Evolutionary conservation across 2,113 vertebrate genomes (phyloP).

Genomic region (Psilopsiagon aurifrons): DNA sequence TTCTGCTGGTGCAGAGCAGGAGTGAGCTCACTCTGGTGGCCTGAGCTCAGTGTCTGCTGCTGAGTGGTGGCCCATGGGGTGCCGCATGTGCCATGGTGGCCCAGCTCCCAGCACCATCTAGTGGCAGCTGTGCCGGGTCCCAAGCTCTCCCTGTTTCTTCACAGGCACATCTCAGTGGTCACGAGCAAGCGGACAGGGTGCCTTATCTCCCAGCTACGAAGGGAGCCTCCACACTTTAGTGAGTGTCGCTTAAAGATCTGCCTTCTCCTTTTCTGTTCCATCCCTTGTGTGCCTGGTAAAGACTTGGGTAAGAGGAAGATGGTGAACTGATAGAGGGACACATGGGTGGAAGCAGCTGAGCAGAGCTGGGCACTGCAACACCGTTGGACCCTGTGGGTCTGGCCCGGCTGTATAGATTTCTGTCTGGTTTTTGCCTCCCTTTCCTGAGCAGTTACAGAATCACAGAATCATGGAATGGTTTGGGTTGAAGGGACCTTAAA

Average conservation of each 20-base stretch:
- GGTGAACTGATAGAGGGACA: rapidly evolving
- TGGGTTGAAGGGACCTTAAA: background rate
- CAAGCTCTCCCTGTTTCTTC: background rate
- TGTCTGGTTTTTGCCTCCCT: background rate
- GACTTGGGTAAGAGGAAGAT: background rate
- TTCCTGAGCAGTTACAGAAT: background rate
- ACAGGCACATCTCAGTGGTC: conserved; percentile 93
- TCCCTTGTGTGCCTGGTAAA: background rate
- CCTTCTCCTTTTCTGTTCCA: background rate
- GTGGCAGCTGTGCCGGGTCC: background rate
- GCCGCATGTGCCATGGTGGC: background rate
- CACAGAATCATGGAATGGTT: background rate
- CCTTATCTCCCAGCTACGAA: conserved; percentile 93
- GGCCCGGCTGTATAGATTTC: background rate
- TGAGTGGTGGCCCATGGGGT: background rate
- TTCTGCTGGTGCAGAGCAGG: background rate
- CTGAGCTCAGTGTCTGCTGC: background rate
- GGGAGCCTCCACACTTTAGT: conserved; percentile 91
- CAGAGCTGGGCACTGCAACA: background rate
- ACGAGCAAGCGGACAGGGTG: conserved; percentile 85
- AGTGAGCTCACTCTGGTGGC: rapidly evolving
- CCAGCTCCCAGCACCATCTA: conserved; percentile 49
- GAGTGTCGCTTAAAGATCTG: conserved; percentile 1
- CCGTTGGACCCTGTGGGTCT: background rate
- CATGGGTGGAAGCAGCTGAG: background rate